Percentiles rank a stretch among this genome's conserved stretches.
phyloP scores from a whole-genome alignment of 92 coral and sea anemone genomes.

The Epizoanthus scotinus region DNA sequence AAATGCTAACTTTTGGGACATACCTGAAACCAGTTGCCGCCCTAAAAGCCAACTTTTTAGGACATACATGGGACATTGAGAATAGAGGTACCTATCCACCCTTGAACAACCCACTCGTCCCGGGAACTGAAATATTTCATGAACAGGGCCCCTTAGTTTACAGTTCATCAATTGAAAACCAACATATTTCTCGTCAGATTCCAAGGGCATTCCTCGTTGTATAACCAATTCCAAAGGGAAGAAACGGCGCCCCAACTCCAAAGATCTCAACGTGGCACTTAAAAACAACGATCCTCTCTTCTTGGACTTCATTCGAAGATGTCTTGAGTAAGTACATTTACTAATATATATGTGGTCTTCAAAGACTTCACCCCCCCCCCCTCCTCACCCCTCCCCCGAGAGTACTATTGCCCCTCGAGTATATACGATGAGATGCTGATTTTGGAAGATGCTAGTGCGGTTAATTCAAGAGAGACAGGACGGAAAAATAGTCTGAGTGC shows the following conservation, averaged over 20 bases:
- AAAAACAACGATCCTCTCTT: conserved; percentile 85
- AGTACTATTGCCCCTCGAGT: neutral
- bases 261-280: conserved; percentile 76
- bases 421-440: too few species aligned
- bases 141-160: neutral
- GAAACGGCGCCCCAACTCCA: conserved; percentile 89
- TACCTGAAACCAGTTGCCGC: too few species aligned
- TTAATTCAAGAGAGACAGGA: too few species aligned
- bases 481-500: too few species aligned
- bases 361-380: too few species aligned
- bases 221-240: conserved; percentile 95
- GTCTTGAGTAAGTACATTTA: conserved; percentile 80
- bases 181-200: conserved; percentile 61
- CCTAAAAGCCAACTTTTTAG: too few species aligned
- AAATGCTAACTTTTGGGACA: too few species aligned
- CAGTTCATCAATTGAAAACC: neutral
- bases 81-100: too few species aligned
- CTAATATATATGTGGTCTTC: neutral
- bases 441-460: too few species aligned
- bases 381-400: neutral
- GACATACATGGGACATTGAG: too few species aligned
- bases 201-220: conserved; percentile 94
- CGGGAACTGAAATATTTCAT: neutral
- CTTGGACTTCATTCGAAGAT: conserved; percentile 77
- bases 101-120: neutral